Base-by-base conservation (phyloP, 1,140 invertebrate species). In the Drosophila subpulchrella region DNA sequence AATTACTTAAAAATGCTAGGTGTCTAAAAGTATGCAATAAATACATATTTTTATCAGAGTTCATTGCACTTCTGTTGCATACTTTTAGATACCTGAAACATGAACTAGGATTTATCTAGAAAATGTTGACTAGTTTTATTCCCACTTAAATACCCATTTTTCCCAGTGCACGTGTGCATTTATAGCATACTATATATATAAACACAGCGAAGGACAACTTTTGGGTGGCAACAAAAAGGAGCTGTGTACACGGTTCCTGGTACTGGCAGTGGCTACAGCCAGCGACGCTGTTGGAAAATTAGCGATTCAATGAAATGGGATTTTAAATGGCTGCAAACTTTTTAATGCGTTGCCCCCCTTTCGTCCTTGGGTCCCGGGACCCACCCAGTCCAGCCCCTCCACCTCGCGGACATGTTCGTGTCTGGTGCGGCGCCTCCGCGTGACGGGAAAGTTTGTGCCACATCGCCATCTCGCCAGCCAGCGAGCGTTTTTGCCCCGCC, bases 301-400 rank as follows among this genome's bases (percentile, higher is more conserved):
- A 91, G 89, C 89, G 89, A 91, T 91, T 91, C 89, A 91, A 85
- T 91, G 89, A 91, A 91, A 91, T 91, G 89, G 83, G 89, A 91
- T 91, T 91, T 91, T 91, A 91, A 91, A 91, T 91, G 84, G 89
- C 89, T 85, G 81, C 72, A 91, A 91, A 91, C 83, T 91, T 91
- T 91, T 91, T 89, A 91, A 91, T 91, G 84, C 77, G 76, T 89
- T 78, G 71, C 48, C 60, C 39, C 56, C 34, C 17, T 17, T 41
- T 15, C 30, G 39, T 30, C 10, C 60, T 32, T 15, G 48, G 48
- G 10, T 32, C 36, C 24, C 17, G 6, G 13, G 7, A n/a, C 6
- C 41, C 36, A 36, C 30, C 39, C 67, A 60, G 8, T 50, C 32
- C 34, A 6, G 17, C 20, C 47, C 20, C 12, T 65, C 32, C 54